These are phyloP conservation scores for Corythaixoides concolor DNA, from an alignment of 2,113 vertebrate genomes.

Conservation along the genomic window DNA sequence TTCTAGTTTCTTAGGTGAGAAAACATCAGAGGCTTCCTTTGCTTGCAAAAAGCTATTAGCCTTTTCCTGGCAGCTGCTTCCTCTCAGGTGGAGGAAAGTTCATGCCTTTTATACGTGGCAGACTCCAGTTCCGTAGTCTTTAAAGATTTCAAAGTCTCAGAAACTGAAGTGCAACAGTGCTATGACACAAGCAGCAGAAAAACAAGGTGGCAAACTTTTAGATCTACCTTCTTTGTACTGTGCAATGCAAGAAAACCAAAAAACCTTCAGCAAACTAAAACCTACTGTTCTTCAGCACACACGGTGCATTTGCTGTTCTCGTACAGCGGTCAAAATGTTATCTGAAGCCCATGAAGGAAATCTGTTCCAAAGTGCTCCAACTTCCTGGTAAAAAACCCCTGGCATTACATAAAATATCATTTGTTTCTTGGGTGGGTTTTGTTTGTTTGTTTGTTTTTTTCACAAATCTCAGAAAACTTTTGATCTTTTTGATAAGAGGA, in stretches of 20 bases:
- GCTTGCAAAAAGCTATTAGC: conserved; percentile 8
- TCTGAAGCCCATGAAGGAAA: not conserved
- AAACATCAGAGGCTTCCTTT: not conserved
- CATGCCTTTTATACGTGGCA: not conserved
- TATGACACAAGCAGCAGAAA: not conserved
- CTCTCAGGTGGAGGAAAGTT: not conserved
- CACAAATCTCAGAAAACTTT: not conserved
- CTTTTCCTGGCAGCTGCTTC: not conserved
- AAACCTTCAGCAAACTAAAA: not conserved
- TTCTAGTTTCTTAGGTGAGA: not conserved
- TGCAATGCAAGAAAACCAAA: not conserved
- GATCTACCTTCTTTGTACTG: not conserved
- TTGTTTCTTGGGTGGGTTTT: not conserved
- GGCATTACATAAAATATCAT: not conserved
- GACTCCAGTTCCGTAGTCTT: not conserved
- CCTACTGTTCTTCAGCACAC: not conserved
- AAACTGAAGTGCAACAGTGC: not conserved
- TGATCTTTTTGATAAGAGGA: not conserved
- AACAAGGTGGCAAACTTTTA: not conserved
- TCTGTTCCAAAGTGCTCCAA: not conserved
- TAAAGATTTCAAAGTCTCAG: conserved; percentile 12
- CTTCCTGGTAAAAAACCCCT: not conserved
- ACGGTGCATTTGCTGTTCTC: not conserved
- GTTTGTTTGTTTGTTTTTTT: not conserved
- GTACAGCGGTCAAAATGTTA: not conserved